Base-by-base conservation (phyloP, 2,113 vertebrate genomes). In the Paedocypris sp. region DNA sequence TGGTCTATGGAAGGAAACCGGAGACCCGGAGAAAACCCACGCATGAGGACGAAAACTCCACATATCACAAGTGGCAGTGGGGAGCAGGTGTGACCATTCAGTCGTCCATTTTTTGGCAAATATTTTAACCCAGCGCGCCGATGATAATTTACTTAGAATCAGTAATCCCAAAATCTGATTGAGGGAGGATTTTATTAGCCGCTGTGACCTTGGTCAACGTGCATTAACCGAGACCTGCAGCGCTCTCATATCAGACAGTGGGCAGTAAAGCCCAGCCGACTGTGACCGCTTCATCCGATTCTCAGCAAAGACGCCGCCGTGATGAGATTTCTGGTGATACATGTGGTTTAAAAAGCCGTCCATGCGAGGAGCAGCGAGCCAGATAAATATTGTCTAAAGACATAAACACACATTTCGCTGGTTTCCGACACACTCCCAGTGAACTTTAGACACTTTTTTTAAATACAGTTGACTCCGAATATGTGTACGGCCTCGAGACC, bases 81-180 rank as follows among this genome's bases (percentile, higher is more conserved):
- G 38, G 33, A 81, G 66, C 70, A 64, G 69, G 70, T 74, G 66
- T 11, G 35, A 41, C 66, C n/a, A n/a, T 57, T 63, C 69, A 58
- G 64, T 73, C 57, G 80, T 62, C 73, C 67, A 65, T 70, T 81
- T 77, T 80, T 75, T 51, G 3, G 28, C 50, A 71, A 72, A 72
- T 79, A 82, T 83, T 83, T 83, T 38, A 75, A 75, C 73, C 45
- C 76, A 76, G 83, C 87, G 88, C 89, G 87, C 85, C 82, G 85
- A 82, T 87, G 80, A 91, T 89, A 83, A 88, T 91, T 91, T 86
- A 87, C 85, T 89, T 85, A 86, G 81, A 85, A 87, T 80, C 79
- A 78, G 83, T 86, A 88, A 90, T 90, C 88, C 88, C 83, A 86
- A 88, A 90, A 90, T 93, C 87, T 86, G 86, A 90, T 86, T 89